phyloP scores from a whole-genome alignment of 2,113 vertebrate species.

The Peromyscus californicus region DNA sequence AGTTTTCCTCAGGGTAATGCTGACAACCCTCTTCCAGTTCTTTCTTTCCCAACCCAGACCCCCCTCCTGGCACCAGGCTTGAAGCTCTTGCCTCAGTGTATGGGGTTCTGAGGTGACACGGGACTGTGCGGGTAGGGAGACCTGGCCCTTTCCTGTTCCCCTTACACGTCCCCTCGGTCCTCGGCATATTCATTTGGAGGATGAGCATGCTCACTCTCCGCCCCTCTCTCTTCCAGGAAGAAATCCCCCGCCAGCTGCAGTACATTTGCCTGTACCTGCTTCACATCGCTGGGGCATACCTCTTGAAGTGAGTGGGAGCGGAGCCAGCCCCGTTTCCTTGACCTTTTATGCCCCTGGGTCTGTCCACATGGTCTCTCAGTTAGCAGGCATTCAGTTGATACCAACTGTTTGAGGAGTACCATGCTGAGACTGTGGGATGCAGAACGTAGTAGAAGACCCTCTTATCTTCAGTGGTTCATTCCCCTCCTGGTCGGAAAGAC shows the following conservation, averaged over 20 bases:
- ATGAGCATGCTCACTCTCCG: rapidly evolving
- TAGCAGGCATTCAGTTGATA: not conserved
- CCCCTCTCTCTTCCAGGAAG: slow-evolving; percentile 90
- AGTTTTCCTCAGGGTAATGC: slow-evolving; percentile 2
- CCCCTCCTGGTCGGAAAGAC: not conserved
- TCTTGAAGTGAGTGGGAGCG: slow-evolving; percentile 94
- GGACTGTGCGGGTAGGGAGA: not conserved
- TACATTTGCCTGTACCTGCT: slow-evolving; percentile 95
- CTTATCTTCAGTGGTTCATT: not conserved
- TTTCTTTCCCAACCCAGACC: not conserved
- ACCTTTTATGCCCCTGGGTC: rapidly evolving
- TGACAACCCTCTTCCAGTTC: not conserved
- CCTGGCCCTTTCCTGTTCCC: rapidly evolving
- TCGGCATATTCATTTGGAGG: not conserved
- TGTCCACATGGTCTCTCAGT: not conserved
- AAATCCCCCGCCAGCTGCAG: slow-evolving; percentile 95
- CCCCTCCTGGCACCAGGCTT: rapidly evolving
- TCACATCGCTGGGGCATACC: slow-evolving; percentile 95
- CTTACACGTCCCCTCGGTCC: rapidly evolving
- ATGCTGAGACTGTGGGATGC: not conserved
- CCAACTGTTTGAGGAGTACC: not conserved
- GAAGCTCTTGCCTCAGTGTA: not conserved
- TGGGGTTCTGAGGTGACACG: rapidly evolving
- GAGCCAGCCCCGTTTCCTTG: rapidly evolving
- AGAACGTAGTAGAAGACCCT: not conserved